phyloP scores from a whole-genome alignment of 2,113 vertebrate species.

The Xiphorhynchus elegans region DNA sequence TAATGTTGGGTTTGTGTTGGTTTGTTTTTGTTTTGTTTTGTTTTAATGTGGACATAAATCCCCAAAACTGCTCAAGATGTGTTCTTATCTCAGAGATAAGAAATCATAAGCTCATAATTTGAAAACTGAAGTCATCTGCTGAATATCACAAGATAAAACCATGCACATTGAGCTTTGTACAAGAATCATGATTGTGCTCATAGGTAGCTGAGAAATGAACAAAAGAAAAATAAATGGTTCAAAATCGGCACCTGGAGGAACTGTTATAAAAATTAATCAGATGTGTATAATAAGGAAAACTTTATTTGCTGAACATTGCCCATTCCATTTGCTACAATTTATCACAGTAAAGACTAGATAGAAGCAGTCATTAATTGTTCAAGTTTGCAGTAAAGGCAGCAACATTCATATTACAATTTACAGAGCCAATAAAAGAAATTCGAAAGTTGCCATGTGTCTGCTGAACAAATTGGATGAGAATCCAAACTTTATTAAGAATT shows the following conservation, averaged over 20 bases:
- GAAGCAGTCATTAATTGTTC: background rate
- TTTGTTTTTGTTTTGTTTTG: too few relatives aligned
- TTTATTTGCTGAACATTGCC: background rate
- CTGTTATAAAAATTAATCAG: background rate
- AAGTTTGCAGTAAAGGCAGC: background rate
- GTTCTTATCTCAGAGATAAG: background rate
- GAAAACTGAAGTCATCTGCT: background rate
- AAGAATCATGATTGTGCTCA: background rate
- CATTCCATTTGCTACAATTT: background rate
- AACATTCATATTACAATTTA: background rate
- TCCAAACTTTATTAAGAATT: background rate
- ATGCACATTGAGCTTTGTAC: background rate
- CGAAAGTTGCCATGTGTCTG: background rate
- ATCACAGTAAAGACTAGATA: background rate
- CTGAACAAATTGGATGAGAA: background rate
- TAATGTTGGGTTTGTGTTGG: background rate
- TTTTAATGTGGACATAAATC: background rate
- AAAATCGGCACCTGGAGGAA: background rate
- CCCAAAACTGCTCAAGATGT: background rate
- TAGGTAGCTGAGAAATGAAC: background rate
- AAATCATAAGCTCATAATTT: background rate
- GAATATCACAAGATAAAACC: background rate
- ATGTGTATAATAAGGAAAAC: background rate
- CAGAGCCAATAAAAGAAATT: background rate
- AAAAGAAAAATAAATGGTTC: background rate